These are phyloP conservation scores for Crypturellus undulatus DNA, from an alignment of 2,113 vertebrate genomes.

Conservation along the genomic window DNA sequence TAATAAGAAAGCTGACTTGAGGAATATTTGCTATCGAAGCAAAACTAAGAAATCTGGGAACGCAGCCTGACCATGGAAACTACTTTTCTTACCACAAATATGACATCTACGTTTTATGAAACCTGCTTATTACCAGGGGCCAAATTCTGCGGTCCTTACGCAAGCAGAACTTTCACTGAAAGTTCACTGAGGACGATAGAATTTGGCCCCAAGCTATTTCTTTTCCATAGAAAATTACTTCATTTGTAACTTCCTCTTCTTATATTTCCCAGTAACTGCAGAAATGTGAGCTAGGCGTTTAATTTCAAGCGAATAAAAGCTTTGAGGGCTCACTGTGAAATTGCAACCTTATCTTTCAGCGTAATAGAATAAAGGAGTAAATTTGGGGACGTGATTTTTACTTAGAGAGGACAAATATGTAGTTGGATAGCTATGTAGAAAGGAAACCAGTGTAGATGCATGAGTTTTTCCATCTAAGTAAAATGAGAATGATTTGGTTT, in stretches of 20 bases:
- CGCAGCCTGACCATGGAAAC: conserved; percentile 77
- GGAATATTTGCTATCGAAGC: conserved; percentile 72
- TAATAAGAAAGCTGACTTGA: conserved; percentile 54
- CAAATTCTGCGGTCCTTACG: conserved; percentile 62
- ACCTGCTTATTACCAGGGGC: conserved; percentile 61
- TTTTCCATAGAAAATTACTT: conserved; percentile 69
- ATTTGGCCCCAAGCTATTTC: conserved; percentile 13
- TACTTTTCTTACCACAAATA: conserved; percentile 78
- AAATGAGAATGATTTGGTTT: conserved; percentile 32
- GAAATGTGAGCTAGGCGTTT: conserved; percentile 56
- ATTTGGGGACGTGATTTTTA: conserved; percentile 59
- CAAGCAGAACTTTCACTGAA: conserved; percentile 56
- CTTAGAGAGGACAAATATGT: neutral
- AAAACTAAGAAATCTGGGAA: conserved; percentile 75
- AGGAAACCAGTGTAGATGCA: neutral
- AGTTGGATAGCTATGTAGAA: neutral
- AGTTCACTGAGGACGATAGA: conserved; percentile 49
- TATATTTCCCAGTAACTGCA: conserved; percentile 69
- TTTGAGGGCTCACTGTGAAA: conserved; percentile 36
- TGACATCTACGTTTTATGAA: conserved; percentile 71
- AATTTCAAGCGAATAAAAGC: conserved; percentile 16
- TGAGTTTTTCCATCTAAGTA: conserved; percentile 33
- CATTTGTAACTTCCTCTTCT: conserved; percentile 72
- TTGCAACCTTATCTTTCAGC: conserved; percentile 14
- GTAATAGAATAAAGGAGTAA: conserved; percentile 14